Base-by-base conservation (phyloP, 2,797 vertebrate species). In the Sylvilagus floridanus region DNA sequence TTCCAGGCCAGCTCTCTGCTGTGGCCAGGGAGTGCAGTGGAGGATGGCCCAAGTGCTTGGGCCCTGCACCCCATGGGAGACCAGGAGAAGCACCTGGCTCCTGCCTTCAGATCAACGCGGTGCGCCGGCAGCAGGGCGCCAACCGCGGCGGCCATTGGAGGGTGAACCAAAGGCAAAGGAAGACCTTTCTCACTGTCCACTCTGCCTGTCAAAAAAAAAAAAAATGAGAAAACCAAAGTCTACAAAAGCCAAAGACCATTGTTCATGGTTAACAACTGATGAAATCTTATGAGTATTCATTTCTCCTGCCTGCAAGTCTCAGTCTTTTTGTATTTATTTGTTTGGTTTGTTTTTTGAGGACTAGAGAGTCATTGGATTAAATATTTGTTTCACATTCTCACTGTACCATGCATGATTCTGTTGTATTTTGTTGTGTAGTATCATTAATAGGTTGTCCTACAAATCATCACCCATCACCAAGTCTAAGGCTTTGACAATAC, bases 361-460 rank as follows among this genome's bases (percentile, higher is more conserved):
- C 50, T 35, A 93, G 66, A 75, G 42, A 26, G 86, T 32, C 62
- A 60, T 47, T 87, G 62, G 84, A 88, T 42, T 76, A 78, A 28
- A 82, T 72, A 85, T 78, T 91, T n/a, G 35, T 82, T 83, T 91
- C 81, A 77, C n/a, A 24, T 69, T 37, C 35, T 92, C 81, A 71
- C 26, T 69, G 62, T 35, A 52, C 84, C 60, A 47, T 37, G 50
- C 22, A 52, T 72, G 47, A 21, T 28, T 93, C 35, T 62, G 9
- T 72, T 96, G 90, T 88, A 79, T 79, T 93, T 88, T 71, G 75
- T 94, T 68, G 62, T 12, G 69, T 17, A 52, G 22, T 71, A 88
- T 86, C 90, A 85, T 90, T 85, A 47, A 90, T 65, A 75, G 6
- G 28, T 1, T 84, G 14, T 47, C 76, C 50, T 5, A 0, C 32